Evolutionary conservation across 2,888 invertebrate genomes (phyloP).

Genomic region (Clusia tigrina): DNA sequence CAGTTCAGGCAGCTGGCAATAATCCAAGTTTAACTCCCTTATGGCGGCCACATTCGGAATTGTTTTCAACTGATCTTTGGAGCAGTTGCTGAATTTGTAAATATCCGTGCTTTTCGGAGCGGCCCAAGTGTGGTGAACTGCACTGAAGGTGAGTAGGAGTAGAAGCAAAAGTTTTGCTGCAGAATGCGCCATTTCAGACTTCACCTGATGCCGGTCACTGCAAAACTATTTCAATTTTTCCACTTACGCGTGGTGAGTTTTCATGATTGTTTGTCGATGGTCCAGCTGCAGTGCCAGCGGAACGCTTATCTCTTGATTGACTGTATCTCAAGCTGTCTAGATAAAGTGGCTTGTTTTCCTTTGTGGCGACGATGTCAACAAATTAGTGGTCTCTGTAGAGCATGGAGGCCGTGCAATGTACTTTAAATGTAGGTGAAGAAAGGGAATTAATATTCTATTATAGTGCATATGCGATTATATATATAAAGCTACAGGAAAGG

Average conservation of each 20-base stretch:
- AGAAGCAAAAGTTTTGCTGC: background rate
- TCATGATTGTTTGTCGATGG: background rate
- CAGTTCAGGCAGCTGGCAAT: slow-evolving; percentile 51
- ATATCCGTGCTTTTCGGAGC: slow-evolving; percentile 12
- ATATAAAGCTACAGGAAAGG: too few relatives aligned
- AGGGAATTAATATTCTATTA: too few relatives aligned
- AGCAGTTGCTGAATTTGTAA: slow-evolving; percentile 43
- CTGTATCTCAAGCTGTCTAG: slow-evolving; percentile 10
- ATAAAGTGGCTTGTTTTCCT: slow-evolving; percentile 3
- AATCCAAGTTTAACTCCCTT: slow-evolving; percentile 42
- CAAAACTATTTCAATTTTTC: too few relatives aligned
- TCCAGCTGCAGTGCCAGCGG: background rate
- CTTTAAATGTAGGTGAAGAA: too few relatives aligned
- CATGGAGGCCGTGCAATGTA: too few relatives aligned
- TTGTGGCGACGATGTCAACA: background rate
- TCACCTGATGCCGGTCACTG: too few relatives aligned
- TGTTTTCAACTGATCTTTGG: slow-evolving; percentile 33
- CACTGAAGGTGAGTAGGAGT: background rate
- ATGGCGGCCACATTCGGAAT: slow-evolving; percentile 21
- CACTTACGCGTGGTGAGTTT: background rate
- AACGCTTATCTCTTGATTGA: background rate
- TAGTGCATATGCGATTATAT: too few relatives aligned
- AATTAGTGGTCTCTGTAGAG: too few relatives aligned
- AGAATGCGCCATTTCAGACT: background rate
- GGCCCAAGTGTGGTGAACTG: background rate